Evolutionary conservation across 2,113 vertebrate genomes (phyloP), one percentile per base, ranked within the genome.

Genomic region (Macrotis lagotis): DNA sequence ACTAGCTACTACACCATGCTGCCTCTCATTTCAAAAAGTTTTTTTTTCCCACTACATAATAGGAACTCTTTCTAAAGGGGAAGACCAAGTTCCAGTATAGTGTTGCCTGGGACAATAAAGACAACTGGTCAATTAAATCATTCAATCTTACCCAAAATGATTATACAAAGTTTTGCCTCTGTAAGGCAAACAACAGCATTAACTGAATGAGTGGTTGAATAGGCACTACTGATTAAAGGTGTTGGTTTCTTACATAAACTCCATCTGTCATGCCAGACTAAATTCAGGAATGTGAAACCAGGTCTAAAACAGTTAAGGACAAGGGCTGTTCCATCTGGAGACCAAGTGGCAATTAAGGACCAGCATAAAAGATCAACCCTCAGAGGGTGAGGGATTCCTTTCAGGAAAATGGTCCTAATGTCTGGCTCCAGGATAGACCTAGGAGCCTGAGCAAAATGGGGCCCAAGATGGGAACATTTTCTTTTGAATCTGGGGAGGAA

Each of bases 401-500:
- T 48, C 50, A 48, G 90, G 49, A 31, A 66, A 12, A 0, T 1
- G 51, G 25, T 51, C 24, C 0, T 0, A 48, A 28, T 50, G 48
- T 1, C 48, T 37, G 51, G 2, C 11, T 0, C 14, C 28, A 53
- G 9, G 25, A 24, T 83, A 52, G 7, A 3, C n/a, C 90, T 48
- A 0, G 37, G 55, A 49, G 50, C 22, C 12, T 8, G 44, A 91
- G 91, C 26, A 28, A 1, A 0, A 3, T 16, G 2, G 28, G 51
- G 14, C 55, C 94, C 94, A 91, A 97, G 93, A 90, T 94, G 92
- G 88, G 96, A 96, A 90, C 92, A 89, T 95, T 96, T 96, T 96
- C 50, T 97, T 95, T 3, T 37, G 91, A 88, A 91, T 92, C 90
- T 91, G 93, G 93, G 88, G 92, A 91, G 49, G 49, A 90, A 95